A percentile compares a stretch with the other conserved stretches of the same genome.
phyloP scores from a whole-genome alignment of 1,140 invertebrate genomes.

The Hydropsyche tenuis region DNA sequence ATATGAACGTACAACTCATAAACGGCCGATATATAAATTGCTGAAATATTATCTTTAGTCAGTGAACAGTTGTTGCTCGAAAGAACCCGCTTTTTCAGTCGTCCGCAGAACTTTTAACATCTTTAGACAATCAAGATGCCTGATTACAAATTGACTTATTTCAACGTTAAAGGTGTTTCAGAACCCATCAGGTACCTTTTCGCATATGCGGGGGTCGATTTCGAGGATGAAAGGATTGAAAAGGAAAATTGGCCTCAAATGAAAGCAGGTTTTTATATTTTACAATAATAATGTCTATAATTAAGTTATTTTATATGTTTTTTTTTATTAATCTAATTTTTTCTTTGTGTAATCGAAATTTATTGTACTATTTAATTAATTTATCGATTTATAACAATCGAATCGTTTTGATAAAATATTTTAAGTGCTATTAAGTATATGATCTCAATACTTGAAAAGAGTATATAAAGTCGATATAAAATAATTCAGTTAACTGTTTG shows the following conservation, averaged over 20 bases:
- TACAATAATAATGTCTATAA: background rate
- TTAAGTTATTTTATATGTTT: background rate
- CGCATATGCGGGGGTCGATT: slow-evolving; percentile 71
- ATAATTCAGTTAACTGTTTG: too few relatives aligned
- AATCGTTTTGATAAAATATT: too few relatives aligned
- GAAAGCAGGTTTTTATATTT: slow-evolving; percentile 59
- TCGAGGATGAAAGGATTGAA: slow-evolving; percentile 72
- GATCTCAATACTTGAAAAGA: too few relatives aligned
- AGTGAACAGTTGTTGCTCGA: background rate
- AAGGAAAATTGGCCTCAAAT: slow-evolving; percentile 65
- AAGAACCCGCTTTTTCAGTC: background rate
- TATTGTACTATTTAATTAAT: too few relatives aligned
- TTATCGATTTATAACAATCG: too few relatives aligned
- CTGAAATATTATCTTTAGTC: background rate
- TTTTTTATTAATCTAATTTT: too few relatives aligned
- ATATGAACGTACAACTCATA: too few relatives aligned
- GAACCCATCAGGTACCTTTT: slow-evolving; percentile 78
- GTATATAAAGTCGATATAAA: too few relatives aligned
- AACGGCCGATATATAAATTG: background rate
- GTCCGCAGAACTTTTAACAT: background rate
- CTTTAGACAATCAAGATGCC: slow-evolving; percentile 36
- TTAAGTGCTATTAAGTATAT: too few relatives aligned
- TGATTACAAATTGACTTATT: slow-evolving; percentile 47
- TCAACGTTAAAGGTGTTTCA: slow-evolving; percentile 66
- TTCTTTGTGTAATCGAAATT: too few relatives aligned